These are phyloP conservation scores for Tetranychus cinnabarinus DNA, from an alignment of 1,140 invertebrate species.

Conservation along the genomic window DNA sequence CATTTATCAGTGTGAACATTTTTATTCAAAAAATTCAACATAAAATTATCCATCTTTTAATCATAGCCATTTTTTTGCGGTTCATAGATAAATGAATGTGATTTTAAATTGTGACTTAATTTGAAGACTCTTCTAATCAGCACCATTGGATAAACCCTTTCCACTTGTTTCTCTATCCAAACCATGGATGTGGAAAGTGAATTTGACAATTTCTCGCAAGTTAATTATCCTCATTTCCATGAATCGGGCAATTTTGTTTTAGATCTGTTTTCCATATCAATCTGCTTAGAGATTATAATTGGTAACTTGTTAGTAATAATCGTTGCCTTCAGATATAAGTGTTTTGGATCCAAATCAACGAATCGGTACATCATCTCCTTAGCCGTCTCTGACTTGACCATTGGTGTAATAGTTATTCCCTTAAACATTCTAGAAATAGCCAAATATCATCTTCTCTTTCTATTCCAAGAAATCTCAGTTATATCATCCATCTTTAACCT, in stretches of 20 bases:
- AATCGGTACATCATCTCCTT: slow-evolving; percentile 28
- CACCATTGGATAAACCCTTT: too few species aligned
- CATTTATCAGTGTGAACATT: too few species aligned
- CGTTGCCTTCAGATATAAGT: slow-evolving; percentile 79
- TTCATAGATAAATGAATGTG: too few species aligned
- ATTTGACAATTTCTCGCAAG: not conserved
- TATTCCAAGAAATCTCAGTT: not conserved
- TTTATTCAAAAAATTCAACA: too few species aligned
- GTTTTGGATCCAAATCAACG: slow-evolving; percentile 43
- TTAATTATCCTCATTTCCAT: not conserved
- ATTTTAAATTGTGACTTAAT: too few species aligned
- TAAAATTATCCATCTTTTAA: too few species aligned
- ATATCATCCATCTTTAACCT: not conserved
- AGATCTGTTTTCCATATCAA: not conserved
- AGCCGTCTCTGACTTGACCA: slow-evolving; percentile 26
- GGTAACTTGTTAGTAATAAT: slow-evolving; percentile 73
- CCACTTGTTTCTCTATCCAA: too few species aligned
- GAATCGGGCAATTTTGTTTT: not conserved
- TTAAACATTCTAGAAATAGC: slow-evolving; percentile 10
- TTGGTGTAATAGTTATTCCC: slow-evolving; percentile 27
- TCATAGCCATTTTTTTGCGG: too few species aligned
- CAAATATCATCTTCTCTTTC: not conserved
- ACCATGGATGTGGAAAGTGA: too few species aligned
- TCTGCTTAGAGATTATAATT: slow-evolving; percentile 15
- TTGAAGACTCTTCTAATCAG: too few species aligned